Conservation (phyloP, 2,797 vertebrate genomes). For the Pipistrellus nathusii region DNA sequence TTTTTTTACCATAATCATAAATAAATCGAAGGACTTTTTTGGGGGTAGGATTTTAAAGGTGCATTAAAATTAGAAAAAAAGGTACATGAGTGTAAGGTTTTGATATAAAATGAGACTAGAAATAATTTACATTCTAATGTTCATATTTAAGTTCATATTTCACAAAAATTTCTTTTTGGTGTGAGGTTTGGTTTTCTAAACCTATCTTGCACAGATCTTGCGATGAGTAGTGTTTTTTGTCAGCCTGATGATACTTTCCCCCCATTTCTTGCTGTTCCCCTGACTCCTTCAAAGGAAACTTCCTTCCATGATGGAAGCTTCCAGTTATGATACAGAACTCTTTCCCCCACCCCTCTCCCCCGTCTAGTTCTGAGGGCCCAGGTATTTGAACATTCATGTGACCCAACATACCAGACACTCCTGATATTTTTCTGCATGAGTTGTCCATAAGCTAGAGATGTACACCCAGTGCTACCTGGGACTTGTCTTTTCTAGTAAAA, state of each 20-base stretch:
- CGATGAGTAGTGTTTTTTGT: background rate
- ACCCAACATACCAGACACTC: background rate
- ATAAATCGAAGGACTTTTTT: conserved; percentile 51
- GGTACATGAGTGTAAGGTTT: background rate
- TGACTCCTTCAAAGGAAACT: background rate
- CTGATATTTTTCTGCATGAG: background rate
- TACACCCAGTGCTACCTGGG: background rate
- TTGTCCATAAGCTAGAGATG: background rate
- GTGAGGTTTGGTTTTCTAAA: background rate
- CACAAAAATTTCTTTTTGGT: conserved; percentile 17
- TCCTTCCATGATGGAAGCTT: background rate
- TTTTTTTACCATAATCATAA: conserved; percentile 51
- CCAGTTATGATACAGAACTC: background rate
- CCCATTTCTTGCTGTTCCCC: background rate
- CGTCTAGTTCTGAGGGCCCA: background rate
- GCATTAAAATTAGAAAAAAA: conserved; percentile 25
- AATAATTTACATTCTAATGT: conserved; percentile 49
- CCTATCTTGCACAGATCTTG: background rate
- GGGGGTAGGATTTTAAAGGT: conserved; percentile 33
- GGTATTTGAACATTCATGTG: background rate
- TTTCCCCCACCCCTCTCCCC: no score
- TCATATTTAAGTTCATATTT: conserved; percentile 48
- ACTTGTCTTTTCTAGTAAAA: background rate
- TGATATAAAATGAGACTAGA: background rate
- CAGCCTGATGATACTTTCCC: background rate